Evolutionary conservation across 1,140 invertebrate species (phyloP).

Genomic region (Lethocerus indicus): DNA sequence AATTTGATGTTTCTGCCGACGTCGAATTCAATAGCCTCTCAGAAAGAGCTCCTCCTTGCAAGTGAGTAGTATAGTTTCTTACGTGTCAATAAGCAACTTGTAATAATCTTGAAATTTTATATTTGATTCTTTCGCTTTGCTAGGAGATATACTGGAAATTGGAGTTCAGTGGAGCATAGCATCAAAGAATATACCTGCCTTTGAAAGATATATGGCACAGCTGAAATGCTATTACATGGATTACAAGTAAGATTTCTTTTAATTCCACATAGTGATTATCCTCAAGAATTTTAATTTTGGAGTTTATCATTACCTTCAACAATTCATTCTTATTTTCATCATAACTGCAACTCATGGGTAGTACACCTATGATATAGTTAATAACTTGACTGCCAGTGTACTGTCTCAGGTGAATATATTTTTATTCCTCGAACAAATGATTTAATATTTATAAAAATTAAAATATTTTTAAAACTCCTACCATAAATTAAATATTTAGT

Average conservation of each 20-base stretch:
- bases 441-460: too few species aligned
- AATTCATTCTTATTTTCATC: too few species aligned
- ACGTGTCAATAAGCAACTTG: not conserved
- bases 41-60: conserved; percentile 76
- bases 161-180: conserved; percentile 90
- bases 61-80: conserved; percentile 31
- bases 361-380: too few species aligned
- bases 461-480: too few species aligned
- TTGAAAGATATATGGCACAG: conserved; percentile 92
- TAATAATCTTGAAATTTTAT: not conserved
- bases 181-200: conserved; percentile 78
- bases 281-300: too few species aligned
- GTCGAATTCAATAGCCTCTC: conserved; percentile 53
- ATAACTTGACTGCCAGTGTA: too few species aligned
- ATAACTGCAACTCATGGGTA: too few species aligned
- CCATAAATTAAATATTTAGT: too few species aligned
- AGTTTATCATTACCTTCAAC: too few species aligned
- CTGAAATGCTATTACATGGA: conserved; percentile 96
- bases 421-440: too few species aligned
- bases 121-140: conserved; percentile 15
- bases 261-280: too few species aligned
- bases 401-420: too few species aligned
- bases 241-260: conserved; percentile 67
- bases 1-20: conserved; percentile 75
- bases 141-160: conserved; percentile 83